Conservation (phyloP, 2,888 invertebrate species). For the Odontomyia ornata region DNA sequence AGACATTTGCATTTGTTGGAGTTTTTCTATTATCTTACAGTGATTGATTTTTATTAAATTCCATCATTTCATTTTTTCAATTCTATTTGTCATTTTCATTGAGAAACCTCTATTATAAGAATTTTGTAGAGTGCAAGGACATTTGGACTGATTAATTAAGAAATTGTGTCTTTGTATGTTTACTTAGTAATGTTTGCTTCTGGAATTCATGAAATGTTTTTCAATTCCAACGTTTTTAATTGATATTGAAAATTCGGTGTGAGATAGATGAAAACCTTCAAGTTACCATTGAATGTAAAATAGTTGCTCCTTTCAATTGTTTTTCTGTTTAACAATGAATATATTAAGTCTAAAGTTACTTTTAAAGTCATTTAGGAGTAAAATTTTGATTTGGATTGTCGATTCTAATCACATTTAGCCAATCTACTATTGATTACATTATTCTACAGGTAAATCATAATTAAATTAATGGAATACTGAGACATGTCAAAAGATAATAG, state of each 20-base stretch:
- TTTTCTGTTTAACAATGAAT: too few relatives aligned
- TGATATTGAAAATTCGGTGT: not conserved
- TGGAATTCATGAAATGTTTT: not conserved
- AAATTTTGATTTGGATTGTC: conserved; percentile 41
- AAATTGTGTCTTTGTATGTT: not conserved
- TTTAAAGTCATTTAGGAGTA: not conserved
- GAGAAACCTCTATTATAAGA: not conserved
- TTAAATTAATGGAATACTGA: not conserved
- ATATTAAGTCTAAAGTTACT: not conserved
- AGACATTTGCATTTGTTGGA: not conserved
- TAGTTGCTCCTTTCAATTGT: too few relatives aligned
- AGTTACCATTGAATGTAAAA: too few relatives aligned
- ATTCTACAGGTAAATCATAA: not conserved
- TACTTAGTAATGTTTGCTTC: not conserved
- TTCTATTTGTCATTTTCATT: not conserved
- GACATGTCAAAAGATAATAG: too few relatives aligned
- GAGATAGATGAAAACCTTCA: too few relatives aligned
- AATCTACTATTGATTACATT: conserved; percentile 5
- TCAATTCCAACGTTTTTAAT: not conserved
- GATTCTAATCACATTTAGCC: conserved; percentile 42
- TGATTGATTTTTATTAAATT: not conserved
- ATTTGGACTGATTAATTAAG: too few relatives aligned
- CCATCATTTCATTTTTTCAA: not conserved
- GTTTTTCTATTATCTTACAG: conserved; percentile 18
- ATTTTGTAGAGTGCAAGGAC: not conserved